Base-by-base conservation (phyloP, 2,797 vertebrate species). In the Ciconia nigra region DNA sequence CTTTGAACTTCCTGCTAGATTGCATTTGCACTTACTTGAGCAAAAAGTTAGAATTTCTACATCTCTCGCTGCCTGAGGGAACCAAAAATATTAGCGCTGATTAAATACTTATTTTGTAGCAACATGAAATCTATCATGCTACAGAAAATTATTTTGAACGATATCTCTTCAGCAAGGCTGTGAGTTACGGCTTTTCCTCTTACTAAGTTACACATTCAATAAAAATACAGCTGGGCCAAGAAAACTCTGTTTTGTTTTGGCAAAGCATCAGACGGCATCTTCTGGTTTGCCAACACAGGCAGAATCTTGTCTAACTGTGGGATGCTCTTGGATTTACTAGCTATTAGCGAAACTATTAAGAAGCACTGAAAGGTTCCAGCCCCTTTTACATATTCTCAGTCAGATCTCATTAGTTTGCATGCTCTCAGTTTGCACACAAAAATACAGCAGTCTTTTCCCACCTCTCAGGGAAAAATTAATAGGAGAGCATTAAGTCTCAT, bases 181-280 rank as follows among this genome's bases (percentile, higher is more conserved):
- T 10, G 8, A 80, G 82, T 92, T 83, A 74, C 2, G 63, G 92
- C 63, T 92, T 93, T 95, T 85, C 61, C 47, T 92, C 76, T 86
- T 73, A 52, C 67, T 57, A 81, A 94, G 80, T 65, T 95, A 87
- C 51, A 90, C 39, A 28, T 77, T 97, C n/a, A 76, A 63, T 93
- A 93, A 93, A 93, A 69, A 81, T 39, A 94, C 46, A 94, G 49
- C 62, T 89, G 69, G 81, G 79, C 69, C 93, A 95, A 94, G 82
- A 85, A 91, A 94, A 91, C 35, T 61, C 84, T 87, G 73, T 70
- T 97, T 93, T 95, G 73, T 87, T 96, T 97, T 97, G 95, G 93
- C 94, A 96, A 90, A 86, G 88, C 81, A 96, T 97, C 92, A 96
- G 54, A 95, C 80, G 1, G 61, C 81, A 87, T 70, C 84, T 93